Percentiles rank a stretch among this genome's conserved stretches.
Conservation (phyloP, 2,113 vertebrate genomes). For the Tringa solitaria region DNA sequence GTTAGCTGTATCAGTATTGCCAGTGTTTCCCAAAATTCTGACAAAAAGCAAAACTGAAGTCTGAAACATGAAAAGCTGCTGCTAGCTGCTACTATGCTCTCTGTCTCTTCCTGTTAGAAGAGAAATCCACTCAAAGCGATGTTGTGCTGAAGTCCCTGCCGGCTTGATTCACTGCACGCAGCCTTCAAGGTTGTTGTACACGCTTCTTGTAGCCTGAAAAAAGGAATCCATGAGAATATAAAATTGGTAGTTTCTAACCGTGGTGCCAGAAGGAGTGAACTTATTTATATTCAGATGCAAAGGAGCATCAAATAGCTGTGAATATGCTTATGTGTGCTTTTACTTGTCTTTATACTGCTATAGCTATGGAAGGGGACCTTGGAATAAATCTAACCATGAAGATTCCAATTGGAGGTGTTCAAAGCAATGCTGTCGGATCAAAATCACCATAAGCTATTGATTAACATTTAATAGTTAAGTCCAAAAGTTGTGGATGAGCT, state of each 20-base stretch:
- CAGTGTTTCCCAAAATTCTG: neutral
- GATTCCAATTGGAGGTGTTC: rapidly evolving
- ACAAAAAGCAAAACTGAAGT: neutral
- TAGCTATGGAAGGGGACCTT: neutral
- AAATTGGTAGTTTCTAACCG: neutral
- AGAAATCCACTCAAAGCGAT: neutral
- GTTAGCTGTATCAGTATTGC: neutral
- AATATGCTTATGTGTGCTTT: neutral
- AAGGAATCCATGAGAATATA: neutral
- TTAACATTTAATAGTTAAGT: neutral
- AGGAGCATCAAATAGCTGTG: neutral
- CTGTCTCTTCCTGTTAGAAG: neutral
- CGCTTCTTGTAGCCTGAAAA: neutral
- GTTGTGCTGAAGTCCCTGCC: neutral
- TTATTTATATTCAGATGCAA: neutral
- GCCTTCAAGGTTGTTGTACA: neutral
- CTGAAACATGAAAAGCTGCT: neutral
- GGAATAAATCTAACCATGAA: neutral
- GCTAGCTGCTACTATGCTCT: neutral
- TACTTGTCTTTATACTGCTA: neutral
- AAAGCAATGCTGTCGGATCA: neutral
- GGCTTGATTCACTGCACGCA: neutral
- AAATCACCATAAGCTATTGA: neutral
- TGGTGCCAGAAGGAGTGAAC: neutral
- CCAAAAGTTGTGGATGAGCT: neutral